Conservation (phyloP, 92 coral and sea anemone species). For the Phenganax marumi region DNA sequence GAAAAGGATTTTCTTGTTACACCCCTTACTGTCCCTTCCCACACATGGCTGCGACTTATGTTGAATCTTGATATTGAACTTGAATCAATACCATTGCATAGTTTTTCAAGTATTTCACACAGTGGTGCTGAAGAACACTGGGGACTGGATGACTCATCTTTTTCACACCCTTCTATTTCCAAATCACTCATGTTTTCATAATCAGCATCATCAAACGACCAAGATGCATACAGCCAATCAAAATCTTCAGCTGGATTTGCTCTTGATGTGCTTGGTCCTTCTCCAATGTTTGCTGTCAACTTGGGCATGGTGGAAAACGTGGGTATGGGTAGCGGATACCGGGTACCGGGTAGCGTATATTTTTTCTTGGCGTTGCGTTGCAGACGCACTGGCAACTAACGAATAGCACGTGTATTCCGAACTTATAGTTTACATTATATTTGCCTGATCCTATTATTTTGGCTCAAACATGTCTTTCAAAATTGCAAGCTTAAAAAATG, state of each 20-base stretch:
- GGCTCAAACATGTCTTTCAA: too few species aligned
- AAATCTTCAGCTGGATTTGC: neutral
- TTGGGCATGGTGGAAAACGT: too few species aligned
- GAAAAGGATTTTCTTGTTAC: slow-evolving; percentile 63
- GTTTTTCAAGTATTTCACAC: slow-evolving; percentile 18
- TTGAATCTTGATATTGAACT: slow-evolving; percentile 60
- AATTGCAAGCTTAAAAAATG: too few species aligned
- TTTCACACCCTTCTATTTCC: neutral
- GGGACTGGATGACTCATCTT: neutral
- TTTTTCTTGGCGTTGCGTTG: too few species aligned
- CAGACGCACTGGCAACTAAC: too few species aligned
- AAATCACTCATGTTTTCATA: slow-evolving; percentile 11
- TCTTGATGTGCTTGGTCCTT: slow-evolving; percentile 16
- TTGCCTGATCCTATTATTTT: too few species aligned
- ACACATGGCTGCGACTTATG: slow-evolving; percentile 59
- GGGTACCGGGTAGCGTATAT: too few species aligned
- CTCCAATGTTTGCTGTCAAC: neutral
- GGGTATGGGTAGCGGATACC: too few species aligned
- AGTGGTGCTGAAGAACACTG: neutral
- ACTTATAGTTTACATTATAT: too few species aligned
- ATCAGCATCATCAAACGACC: slow-evolving; percentile 7
- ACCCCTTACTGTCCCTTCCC: slow-evolving; percentile 67
- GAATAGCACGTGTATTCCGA: too few species aligned
- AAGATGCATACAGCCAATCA: neutral
- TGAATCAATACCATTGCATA: slow-evolving; percentile 43